These are phyloP conservation scores for Hephaestus fuliginosus DNA, from an alignment of 2,797 vertebrate genomes.

Conservation along the genomic window DNA sequence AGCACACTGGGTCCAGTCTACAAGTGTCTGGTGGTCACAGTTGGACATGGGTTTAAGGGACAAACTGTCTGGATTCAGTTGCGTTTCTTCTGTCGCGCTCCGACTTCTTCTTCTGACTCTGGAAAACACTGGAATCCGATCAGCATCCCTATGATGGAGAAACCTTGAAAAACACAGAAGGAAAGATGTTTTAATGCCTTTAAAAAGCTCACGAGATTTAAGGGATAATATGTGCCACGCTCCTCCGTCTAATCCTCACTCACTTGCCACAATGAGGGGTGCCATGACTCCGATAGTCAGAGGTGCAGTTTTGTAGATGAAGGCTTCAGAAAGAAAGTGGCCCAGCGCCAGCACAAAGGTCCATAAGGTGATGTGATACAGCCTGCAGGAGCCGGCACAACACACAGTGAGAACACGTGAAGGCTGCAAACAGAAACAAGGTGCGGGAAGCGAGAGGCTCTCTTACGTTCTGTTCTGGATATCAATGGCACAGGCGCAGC, in stretches of 20 bases:
- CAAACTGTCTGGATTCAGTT: conserved; percentile 82
- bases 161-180: conserved; percentile 82
- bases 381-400: conserved; percentile 74
- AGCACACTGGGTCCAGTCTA: conserved; percentile 24
- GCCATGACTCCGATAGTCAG: conserved; percentile 95
- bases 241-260: conserved; percentile 68
- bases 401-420: conserved; percentile 10
- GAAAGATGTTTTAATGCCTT: not conserved
- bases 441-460: not conserved
- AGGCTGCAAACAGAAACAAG: conserved; percentile 15
- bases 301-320: conserved; percentile 94
- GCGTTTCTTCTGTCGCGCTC: conserved; percentile 91
- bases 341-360: conserved; percentile 95
- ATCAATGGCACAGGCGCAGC: conserved; percentile 94
- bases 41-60: not conserved
- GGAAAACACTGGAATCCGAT: conserved; percentile 92
- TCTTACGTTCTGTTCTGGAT: conserved; percentile 95
- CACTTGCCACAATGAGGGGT: conserved; percentile 96
- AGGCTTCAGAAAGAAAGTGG: conserved; percentile 95
- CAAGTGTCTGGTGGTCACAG: conserved; percentile 19
- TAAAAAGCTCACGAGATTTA: not conserved
- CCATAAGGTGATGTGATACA: conserved; percentile 96
- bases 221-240: not conserved
- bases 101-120: conserved; percentile 83
- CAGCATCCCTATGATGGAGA: conserved; percentile 94